Conservation (phyloP, 2,797 vertebrate genomes). For the Myotis planiceps region DNA sequence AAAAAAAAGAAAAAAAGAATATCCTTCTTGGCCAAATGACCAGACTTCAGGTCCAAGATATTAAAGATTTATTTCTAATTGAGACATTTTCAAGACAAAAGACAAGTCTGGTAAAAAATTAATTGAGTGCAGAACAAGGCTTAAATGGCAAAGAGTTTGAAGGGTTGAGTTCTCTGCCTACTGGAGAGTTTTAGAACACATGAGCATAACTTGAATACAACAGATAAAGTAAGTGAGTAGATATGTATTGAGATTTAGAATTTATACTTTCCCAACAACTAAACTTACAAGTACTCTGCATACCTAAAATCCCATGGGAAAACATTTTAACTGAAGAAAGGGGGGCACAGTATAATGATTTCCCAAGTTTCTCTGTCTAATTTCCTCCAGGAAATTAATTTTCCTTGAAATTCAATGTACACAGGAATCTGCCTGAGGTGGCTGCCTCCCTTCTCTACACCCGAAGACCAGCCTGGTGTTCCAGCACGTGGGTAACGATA, state of each 20-base stretch:
- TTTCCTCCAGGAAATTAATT: not conserved
- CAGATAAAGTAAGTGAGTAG: not conserved
- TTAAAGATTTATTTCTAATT: constrained; percentile 41
- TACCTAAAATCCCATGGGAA: not conserved
- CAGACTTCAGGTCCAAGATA: not conserved
- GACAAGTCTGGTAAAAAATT: not conserved
- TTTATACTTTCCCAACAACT: not conserved
- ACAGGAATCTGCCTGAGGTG: not conserved
- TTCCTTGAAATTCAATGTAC: not conserved
- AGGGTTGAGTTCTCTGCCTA: not conserved
- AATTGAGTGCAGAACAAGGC: not conserved
- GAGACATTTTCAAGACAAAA: not conserved
- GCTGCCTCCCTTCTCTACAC: not conserved
- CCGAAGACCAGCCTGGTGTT: not conserved
- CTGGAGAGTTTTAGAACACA: not conserved
- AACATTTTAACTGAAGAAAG: not conserved
- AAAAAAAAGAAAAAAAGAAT: too few relatives aligned
- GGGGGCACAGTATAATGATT: not conserved
- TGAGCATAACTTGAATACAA: not conserved
- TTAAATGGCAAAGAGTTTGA: not conserved
- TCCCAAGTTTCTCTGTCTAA: not conserved
- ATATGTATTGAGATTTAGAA: not conserved
- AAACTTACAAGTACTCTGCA: not conserved
- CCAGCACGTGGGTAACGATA: not conserved
- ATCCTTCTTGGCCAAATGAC: constrained; percentile 11